Base-by-base conservation (phyloP, 2,888 invertebrate genomes). In the Apodemia mormo region DNA sequence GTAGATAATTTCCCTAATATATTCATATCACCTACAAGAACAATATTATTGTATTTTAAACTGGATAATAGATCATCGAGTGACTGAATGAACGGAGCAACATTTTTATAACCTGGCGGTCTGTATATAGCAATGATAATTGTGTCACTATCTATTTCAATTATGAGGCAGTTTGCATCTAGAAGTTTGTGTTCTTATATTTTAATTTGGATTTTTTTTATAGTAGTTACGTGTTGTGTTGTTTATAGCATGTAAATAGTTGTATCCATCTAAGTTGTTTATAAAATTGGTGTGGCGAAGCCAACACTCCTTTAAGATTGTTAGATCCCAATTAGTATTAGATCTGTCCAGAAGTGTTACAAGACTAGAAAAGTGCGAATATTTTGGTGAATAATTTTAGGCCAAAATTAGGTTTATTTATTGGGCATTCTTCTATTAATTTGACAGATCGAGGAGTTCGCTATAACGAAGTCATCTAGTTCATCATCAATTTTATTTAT, bases 321-420 rank as follows among this genome's bases (percentile, higher is more conserved):
- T 52, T n/a, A 52, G n/a, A 52, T 52, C 52, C 52, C 52, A 52
- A n/a, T 52, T n/a, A 52, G n/a, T 52, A n/a, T 52, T 52, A 6
- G n/a, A 52, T 52, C n/a, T 52, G 10, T 6, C 52, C n/a, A 52
- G 52, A 7, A 52, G 52, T n/a, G 52, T n/a, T 52, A 52, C n/a
- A n/a, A 52, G 52, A n/a, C 52, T 12, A 52, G 52, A 7, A n/a
- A 52, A 52, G n/a, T 52, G n/a, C 52, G 7, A 52, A 52, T 52
- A 52, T 52, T 52, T 12, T 52, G 52, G n/a, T 52, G 52, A n/a
- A 52, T 52, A 52, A 52, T 52, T 52, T n/a, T n/a, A 52, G 52
- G n/a, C 52, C n/a, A n/a, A n/a, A n/a, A 52, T 52, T 7, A 6
- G 6, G 52, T 52, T 52, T 52, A n/a, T 52, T n/a, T 1, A 1